Conservation (phyloP, 35 echinoderm and acorn worm species). For the Acanthaster planci region DNA sequence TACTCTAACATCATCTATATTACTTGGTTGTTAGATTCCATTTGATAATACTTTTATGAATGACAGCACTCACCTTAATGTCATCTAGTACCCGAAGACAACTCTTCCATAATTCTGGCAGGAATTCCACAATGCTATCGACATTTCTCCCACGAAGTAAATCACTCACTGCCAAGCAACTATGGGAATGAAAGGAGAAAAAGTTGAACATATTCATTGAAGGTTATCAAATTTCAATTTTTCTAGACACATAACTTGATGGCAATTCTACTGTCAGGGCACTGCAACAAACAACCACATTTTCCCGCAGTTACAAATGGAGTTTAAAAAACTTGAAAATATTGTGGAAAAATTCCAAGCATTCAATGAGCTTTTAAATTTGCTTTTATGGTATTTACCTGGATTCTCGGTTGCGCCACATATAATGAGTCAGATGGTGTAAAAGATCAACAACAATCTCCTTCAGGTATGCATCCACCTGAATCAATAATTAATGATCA, state of each 20-base stretch:
- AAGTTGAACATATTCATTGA: background rate
- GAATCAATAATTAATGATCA: background rate
- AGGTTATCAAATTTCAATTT: background rate
- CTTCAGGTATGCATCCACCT: slow-evolving; percentile 83
- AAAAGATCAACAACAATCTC: slow-evolving; percentile 82
- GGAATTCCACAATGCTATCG: slow-evolving; percentile 74
- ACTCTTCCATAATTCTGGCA: slow-evolving; percentile 83
- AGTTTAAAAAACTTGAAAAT: no score
- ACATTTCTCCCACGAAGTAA: slow-evolving; percentile 74
- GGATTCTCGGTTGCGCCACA: slow-evolving; percentile 90
- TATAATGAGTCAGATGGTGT: slow-evolving; percentile 65
- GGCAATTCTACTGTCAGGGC: no score
- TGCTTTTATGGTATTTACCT: slow-evolving; percentile 35
- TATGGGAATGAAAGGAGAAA: slow-evolving; percentile 18
- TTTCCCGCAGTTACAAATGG: no score
- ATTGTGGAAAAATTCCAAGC: no score
- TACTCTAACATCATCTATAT: no score
- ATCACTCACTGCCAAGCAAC: slow-evolving; percentile 84
- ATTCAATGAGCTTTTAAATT: no score
- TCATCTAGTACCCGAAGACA: slow-evolving; percentile 88
- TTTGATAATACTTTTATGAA: background rate
- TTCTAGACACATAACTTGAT: background rate
- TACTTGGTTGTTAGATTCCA: no score
- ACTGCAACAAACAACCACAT: no score
- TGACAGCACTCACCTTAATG: slow-evolving; percentile 69